Evolutionary conservation across 2,797 vertebrate species (phyloP).

Genomic region (Leptatherina wallacei): DNA sequence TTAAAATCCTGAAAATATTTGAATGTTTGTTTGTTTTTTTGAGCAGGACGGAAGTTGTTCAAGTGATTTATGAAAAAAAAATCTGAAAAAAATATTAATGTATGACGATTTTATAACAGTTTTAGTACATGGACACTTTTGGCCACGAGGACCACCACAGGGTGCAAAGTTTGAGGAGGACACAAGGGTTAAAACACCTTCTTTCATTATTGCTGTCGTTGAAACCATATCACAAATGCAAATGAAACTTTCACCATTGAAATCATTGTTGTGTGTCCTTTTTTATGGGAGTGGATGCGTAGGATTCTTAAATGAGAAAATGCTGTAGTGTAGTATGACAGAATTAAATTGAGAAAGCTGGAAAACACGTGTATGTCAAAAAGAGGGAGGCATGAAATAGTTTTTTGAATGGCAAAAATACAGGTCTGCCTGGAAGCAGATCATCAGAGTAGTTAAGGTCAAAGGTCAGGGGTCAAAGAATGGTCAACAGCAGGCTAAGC

Average conservation of each 20-base stretch:
- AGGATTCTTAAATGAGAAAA: constrained; percentile 22
- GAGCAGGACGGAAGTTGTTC: no score
- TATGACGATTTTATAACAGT: no score
- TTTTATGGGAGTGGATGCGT: not conserved
- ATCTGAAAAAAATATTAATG: no score
- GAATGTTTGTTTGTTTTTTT: no score
- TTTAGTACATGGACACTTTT: no score
- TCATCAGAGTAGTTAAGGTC: constrained; percentile 33
- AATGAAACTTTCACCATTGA: constrained; percentile 3
- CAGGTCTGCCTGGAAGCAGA: constrained; percentile 17
- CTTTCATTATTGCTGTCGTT: constrained; percentile 48
- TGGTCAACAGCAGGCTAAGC: constrained; percentile 40
- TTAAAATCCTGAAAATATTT: no score
- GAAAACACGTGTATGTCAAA: constrained; percentile 22
- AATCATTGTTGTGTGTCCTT: constrained; percentile 1
- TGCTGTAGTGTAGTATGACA: not conserved
- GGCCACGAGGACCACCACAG: no score
- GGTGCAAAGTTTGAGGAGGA: no score
- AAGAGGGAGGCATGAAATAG: constrained; percentile 19
- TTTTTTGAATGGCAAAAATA: constrained; percentile 11
- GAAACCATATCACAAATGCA: constrained; percentile 33
- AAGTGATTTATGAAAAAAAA: no score
- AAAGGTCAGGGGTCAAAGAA: constrained; percentile 50
- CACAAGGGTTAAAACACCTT: no score
- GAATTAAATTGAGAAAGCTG: constrained; percentile 9